These are phyloP conservation scores for Parauchenoglanis ngamensis DNA, from an alignment of 2,797 vertebrate species.

Conservation along the genomic window DNA sequence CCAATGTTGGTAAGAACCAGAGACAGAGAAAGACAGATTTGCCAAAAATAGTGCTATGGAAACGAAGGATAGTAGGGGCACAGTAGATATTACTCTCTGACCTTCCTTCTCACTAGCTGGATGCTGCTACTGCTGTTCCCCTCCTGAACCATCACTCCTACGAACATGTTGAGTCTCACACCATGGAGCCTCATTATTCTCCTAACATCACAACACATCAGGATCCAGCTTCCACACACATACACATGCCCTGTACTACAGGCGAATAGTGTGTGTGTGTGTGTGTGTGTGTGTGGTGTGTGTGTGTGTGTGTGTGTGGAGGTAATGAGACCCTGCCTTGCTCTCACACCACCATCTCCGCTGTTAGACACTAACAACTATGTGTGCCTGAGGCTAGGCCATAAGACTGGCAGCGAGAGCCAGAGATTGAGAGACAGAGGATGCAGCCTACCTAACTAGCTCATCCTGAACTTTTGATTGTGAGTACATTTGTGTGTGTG, in stretches of 20 bases:
- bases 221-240: slow-evolving; percentile 56
- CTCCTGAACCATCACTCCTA: slow-evolving; percentile 53
- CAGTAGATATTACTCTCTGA: slow-evolving; percentile 70
- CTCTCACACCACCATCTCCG: slow-evolving; percentile 65
- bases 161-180: slow-evolving; percentile 58
- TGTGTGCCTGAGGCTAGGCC: slow-evolving; percentile 70
- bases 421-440: slow-evolving; percentile 56
- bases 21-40: slow-evolving; percentile 16
- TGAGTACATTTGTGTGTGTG: slow-evolving; percentile 53
- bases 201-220: slow-evolving; percentile 75
- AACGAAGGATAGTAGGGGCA: slow-evolving; percentile 64
- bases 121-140: slow-evolving; percentile 49
- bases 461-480: slow-evolving; percentile 75
- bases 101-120: slow-evolving; percentile 60
- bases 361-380: slow-evolving; percentile 70
- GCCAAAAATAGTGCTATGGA: slow-evolving; percentile 38
- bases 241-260: slow-evolving; percentile 29
- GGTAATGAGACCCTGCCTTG: slow-evolving; percentile 72
- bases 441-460: slow-evolving; percentile 73
- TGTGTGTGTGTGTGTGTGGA: slow-evolving; percentile 54
- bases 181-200: slow-evolving; percentile 70
- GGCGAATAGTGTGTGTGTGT: slow-evolving; percentile 15
- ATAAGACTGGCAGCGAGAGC: slow-evolving; percentile 65
- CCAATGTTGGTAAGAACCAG: slow-evolving; percentile 56
- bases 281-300: slow-evolving; percentile 55